phyloP scores from a whole-genome alignment of 2,113 vertebrate species.

The Heloderma charlesbogerti region DNA sequence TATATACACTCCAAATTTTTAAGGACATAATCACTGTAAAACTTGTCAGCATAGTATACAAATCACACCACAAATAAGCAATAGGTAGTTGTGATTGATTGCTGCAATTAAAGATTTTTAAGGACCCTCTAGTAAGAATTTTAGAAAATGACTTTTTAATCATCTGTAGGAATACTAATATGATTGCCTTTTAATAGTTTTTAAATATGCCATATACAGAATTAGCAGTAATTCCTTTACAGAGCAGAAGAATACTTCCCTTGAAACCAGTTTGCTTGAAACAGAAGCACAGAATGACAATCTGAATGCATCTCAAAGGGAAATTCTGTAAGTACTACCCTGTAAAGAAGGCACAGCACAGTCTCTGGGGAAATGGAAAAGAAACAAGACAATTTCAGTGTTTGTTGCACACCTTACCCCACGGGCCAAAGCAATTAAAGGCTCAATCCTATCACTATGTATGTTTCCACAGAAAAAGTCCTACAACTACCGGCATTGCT shows the following conservation, averaged over 20 bases:
- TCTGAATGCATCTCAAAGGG: constrained; percentile 32
- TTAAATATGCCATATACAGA: constrained; percentile 83
- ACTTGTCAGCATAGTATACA: constrained; percentile 82
- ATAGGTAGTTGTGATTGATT: constrained; percentile 91
- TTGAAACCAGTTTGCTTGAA: constrained; percentile 72
- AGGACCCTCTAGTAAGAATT: constrained; percentile 93
- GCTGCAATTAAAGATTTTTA: constrained; percentile 83
- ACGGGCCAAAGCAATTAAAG: constrained; percentile 6
- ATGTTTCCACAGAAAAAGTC: too few species aligned
- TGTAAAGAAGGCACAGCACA: constrained; percentile 18
- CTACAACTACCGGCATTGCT: too few species aligned
- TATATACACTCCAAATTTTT: constrained; percentile 73
- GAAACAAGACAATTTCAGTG: constrained; percentile 17
- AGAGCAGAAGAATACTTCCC: constrained; percentile 55
- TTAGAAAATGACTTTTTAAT: constrained; percentile 99
- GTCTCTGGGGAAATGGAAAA: not conserved
- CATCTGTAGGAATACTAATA: constrained; percentile 86
- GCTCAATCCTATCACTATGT: too few species aligned
- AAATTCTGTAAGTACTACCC: constrained; percentile 21
- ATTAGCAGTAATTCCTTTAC: constrained; percentile 66
- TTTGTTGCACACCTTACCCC: not conserved
- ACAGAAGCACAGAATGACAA: constrained; percentile 63
- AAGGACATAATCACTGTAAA: constrained; percentile 87
- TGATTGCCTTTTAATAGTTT: constrained; percentile 87
- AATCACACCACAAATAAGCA: constrained; percentile 84